Evolutionary conservation across 2,888 invertebrate species (phyloP), one percentile per base, ranked within the genome.

Genomic region (Malacosoma neustria): DNA sequence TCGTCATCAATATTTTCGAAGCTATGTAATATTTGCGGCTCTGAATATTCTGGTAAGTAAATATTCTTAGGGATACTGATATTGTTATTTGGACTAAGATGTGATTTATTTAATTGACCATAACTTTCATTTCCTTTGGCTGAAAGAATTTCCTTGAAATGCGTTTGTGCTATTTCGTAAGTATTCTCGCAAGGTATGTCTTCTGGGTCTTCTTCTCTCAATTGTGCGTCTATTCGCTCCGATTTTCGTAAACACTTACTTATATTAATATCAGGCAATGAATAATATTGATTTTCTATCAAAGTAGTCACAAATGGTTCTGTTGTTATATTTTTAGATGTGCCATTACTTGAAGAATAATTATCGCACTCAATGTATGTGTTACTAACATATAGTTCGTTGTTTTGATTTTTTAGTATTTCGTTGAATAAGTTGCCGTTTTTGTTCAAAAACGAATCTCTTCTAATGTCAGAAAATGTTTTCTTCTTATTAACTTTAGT

Each of bases 151-250:
- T 84, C 77, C 39, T 67, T 51, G 45, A 84, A 81, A 57, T 77
- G 72, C n/a, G 70, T 70, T 57, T 79, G 75, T 31, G 82, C 73
- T 50, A 80, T 68, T 68, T 84, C 84, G 45, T 82, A 85, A 11
- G 77, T 73, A 46, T 74, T 80, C 68, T 84, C 81, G 46, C 71
- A 72, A 40, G 71, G 69, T 49, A 72, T 69, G 33, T 85, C 80
- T 57, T 85, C 81, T 41, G 73, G 72, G 46, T 81, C 81, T 54
- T 79, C 79, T 56, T 82, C 75, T 57, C 92, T 77, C 38, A 92
- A 67, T 62, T 92, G 91, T 39, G 89, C 89, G 64, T 92, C 92
- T 53, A 92, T 92, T 48, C 89, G 88, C 62, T 92, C 92, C 40
- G 90, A 91, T 58, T 90, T 91, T 53, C 90, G 88, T 42, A 92